Percentiles rank a stretch among this genome's conserved stretches.
Conservation (phyloP, 2,888 invertebrate species). For the Megaustenia siamemsis region DNA sequence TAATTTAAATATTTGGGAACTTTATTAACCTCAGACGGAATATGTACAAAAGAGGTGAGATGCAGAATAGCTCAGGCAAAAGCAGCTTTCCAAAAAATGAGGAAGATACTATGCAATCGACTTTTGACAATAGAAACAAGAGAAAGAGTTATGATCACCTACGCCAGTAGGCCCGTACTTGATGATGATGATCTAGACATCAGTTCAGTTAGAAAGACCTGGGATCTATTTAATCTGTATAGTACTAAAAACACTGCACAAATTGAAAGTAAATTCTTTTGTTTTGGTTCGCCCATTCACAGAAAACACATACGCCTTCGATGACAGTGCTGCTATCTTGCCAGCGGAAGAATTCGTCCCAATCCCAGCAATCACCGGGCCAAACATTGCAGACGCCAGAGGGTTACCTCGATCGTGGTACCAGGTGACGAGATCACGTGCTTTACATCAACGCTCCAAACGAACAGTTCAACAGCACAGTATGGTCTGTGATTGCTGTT, state of each 20-base stretch:
- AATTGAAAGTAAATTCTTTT: background rate
- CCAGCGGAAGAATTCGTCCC: background rate
- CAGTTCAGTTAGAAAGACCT: too few relatives aligned
- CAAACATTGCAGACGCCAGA: background rate
- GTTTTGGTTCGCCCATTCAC: background rate
- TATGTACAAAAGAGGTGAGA: too few relatives aligned
- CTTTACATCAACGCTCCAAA: background rate
- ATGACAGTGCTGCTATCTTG: background rate
- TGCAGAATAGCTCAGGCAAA: too few relatives aligned
- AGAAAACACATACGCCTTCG: background rate
- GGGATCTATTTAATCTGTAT: background rate
- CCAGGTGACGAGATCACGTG: background rate
- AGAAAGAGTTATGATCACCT: too few relatives aligned
- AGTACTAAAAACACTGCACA: background rate
- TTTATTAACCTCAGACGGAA: too few relatives aligned
- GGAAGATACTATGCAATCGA: too few relatives aligned
- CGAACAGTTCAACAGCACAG: background rate
- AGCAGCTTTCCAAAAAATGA: too few relatives aligned
- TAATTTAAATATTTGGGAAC: too few relatives aligned
- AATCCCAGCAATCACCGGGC: background rate
- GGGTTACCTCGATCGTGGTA: background rate
- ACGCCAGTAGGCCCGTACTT: too few relatives aligned
- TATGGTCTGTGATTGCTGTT: conserved; percentile 57
- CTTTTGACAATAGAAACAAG: too few relatives aligned
- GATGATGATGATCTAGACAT: too few relatives aligned